Percentiles rank a stretch among this genome's conserved stretches.
Evolutionary conservation across 2,797 vertebrate genomes (phyloP).

Genomic region (Nothura maculosa): DNA sequence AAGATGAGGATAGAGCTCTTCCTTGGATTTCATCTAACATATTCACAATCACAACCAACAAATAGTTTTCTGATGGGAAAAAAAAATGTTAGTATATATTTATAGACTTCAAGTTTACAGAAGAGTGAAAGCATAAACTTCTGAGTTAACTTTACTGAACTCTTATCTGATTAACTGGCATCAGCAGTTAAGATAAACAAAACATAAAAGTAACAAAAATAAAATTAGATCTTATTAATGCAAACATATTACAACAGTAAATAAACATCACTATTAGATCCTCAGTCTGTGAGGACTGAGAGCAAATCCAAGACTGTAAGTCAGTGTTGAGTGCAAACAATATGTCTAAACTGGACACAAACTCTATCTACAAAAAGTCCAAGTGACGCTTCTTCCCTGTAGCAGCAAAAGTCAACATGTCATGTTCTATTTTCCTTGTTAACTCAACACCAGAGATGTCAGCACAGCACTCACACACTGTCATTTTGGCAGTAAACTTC

Average conservation of each 20-base stretch:
- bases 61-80: background rate
- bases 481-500: background rate
- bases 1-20: background rate
- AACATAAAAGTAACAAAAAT: background rate
- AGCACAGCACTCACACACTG: background rate
- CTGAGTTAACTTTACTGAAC: background rate
- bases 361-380: background rate
- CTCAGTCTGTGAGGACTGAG: background rate
- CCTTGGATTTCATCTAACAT: background rate
- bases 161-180: background rate
- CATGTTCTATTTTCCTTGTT: background rate
- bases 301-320: background rate
- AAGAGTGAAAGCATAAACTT: background rate
- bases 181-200: background rate
- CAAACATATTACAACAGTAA: background rate
- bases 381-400: background rate
- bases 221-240: background rate
- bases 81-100: background rate
- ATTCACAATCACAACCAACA: background rate
- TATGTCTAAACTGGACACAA: background rate
- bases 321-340: background rate
- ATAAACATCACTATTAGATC: background rate
- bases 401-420: background rate
- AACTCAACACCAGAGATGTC: background rate
- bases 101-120: background rate